Evolutionary conservation across 2,888 invertebrate species (phyloP).

Genomic region (Drosophila mettleri): DNA sequence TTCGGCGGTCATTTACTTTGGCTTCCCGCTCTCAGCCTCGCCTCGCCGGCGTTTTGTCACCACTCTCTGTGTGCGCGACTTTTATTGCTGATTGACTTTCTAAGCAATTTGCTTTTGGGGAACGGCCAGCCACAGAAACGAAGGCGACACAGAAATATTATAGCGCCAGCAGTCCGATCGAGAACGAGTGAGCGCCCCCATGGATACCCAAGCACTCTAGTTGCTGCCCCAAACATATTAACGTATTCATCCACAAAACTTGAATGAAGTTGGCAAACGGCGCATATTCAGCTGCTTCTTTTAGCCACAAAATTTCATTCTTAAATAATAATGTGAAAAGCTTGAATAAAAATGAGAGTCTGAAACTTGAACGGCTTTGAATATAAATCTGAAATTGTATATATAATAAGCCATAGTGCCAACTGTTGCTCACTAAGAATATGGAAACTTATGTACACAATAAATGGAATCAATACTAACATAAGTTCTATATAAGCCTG

Average conservation of each 20-base stretch:
- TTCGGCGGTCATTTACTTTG: conserved; percentile 68
- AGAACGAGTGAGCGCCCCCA: too few relatives aligned
- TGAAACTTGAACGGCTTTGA: too few relatives aligned
- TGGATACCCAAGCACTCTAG: too few relatives aligned
- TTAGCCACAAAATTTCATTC: neutral
- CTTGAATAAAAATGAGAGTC: too few relatives aligned
- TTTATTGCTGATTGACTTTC: conserved; percentile 65
- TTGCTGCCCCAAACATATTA: neutral
- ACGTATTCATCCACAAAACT: neutral
- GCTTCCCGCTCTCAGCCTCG: conserved; percentile 27
- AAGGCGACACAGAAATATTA: neutral
- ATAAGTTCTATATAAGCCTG: neutral
- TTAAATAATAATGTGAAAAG: too few relatives aligned
- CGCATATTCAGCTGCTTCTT: neutral
- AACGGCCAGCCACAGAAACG: conserved; percentile 16
- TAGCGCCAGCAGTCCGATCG: neutral
- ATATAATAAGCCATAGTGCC: too few relatives aligned
- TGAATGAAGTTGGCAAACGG: neutral
- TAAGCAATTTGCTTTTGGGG: conserved; percentile 51
- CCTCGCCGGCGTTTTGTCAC: conserved; percentile 51
- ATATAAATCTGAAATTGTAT: too few relatives aligned
- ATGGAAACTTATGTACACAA: too few relatives aligned
- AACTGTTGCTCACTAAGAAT: neutral
- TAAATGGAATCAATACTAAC: too few relatives aligned
- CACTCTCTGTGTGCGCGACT: conserved; percentile 43